Percentiles rank a stretch among this genome's conserved stretches.
Evolutionary conservation across 2,888 invertebrate genomes (phyloP).

Genomic region (Spodoptera littoralis): DNA sequence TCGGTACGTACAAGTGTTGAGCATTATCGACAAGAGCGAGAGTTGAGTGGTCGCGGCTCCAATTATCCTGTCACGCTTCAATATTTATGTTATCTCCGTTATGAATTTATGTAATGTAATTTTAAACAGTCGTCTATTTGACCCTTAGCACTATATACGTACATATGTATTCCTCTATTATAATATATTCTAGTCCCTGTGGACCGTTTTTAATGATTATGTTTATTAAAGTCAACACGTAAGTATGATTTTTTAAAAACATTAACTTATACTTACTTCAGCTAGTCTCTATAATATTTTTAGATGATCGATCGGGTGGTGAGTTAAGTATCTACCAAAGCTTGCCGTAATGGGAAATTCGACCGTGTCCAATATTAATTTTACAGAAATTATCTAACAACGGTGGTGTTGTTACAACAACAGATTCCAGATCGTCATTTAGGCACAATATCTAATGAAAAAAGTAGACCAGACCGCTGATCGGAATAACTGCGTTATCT

Average conservation of each 20-base stretch:
- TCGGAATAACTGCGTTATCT: conserved; percentile 73
- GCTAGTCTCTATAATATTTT: no score
- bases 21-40: conserved; percentile 23
- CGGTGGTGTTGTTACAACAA: conserved; percentile 13
- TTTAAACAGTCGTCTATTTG: conserved; percentile 33
- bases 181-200: background rate
- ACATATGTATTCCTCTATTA: background rate
- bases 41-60: conserved; percentile 45
- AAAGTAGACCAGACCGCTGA: conserved; percentile 69
- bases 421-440: conserved; percentile 44
- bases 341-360: conserved; percentile 1
- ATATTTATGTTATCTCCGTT: conserved; percentile 32
- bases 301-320: no score
- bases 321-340: background rate
- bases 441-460: conserved; percentile 52
- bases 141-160: conserved; percentile 21
- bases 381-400: conserved; percentile 8
- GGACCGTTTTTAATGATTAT: no score
- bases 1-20: conserved; percentile 5
- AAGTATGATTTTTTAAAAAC: no score
- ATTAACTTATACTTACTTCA: no score
- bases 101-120: conserved; percentile 31
- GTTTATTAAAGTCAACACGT: no score
- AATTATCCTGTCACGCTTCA: conserved; percentile 51
- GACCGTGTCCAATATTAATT: conserved; percentile 4